These are phyloP conservation scores for Radopholus similis DNA, from an alignment of 1,140 invertebrate species.

Conservation along the genomic window DNA sequence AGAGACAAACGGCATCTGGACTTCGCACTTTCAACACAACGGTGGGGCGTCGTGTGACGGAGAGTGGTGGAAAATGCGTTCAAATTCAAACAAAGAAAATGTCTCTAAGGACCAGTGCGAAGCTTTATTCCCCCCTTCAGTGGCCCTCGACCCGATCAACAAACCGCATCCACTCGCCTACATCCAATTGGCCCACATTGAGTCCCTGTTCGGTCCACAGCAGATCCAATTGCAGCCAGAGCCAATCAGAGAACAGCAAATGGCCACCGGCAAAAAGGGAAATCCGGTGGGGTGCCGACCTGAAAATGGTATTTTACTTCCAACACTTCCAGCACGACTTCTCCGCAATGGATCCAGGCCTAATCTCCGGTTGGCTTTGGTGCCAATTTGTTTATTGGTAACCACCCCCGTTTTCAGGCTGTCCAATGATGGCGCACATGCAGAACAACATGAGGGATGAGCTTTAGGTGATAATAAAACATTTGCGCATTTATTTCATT, in stretches of 20 bases:
- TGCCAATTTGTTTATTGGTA: too few relatives aligned
- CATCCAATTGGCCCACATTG: constrained; percentile 38
- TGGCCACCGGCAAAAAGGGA: not conserved
- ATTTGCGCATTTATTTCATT: not conserved
- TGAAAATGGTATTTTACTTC: too few relatives aligned
- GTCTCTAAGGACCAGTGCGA: not conserved
- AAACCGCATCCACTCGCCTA: constrained; percentile 28
- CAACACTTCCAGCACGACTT: constrained; percentile 18
- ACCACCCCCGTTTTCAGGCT: constrained; percentile 31
- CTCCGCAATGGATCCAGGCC: constrained; percentile 16
- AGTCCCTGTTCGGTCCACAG: constrained; percentile 37
- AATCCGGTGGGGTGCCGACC: not conserved
- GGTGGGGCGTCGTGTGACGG: too few relatives aligned
- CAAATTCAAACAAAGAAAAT: not conserved
- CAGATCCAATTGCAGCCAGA: constrained; percentile 36
- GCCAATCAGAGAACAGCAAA: constrained; percentile 4
- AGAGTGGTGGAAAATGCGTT: too few relatives aligned
- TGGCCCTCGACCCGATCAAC: not conserved
- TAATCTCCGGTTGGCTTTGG: too few relatives aligned
- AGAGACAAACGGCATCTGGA: too few relatives aligned
- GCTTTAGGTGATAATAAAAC: constrained; percentile 12
- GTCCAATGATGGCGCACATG: constrained; percentile 46
- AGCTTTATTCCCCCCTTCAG: not conserved
- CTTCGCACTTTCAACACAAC: too few relatives aligned
- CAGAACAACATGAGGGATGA: constrained; percentile 28